Percentiles rank a stretch among this genome's conserved stretches.
Conservation (phyloP, 2,888 invertebrate species). For the Coelopa pilipes region DNA sequence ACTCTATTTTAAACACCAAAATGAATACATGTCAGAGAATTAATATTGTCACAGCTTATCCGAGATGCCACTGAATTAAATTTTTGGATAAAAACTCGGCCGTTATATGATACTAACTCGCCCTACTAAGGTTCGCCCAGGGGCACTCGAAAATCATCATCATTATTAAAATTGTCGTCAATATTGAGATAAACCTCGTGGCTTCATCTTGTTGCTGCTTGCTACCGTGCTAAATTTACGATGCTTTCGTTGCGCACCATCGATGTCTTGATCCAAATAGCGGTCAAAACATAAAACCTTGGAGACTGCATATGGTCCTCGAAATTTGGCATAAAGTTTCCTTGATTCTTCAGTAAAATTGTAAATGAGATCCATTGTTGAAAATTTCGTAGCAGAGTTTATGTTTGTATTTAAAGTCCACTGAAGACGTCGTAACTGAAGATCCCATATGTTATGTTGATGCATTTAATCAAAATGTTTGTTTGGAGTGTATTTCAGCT, state of each 20-base stretch:
- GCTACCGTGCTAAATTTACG: constrained; percentile 21
- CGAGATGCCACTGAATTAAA: too few relatives aligned
- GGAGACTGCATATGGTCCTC: constrained; percentile 34
- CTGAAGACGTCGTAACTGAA: too few relatives aligned
- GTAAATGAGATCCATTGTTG: too few relatives aligned
- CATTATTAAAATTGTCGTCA: constrained; percentile 31
- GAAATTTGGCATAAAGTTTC: constrained; percentile 31
- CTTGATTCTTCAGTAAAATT: constrained; percentile 35
- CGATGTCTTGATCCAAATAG: constrained; percentile 32
- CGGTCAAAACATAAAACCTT: constrained; percentile 36
- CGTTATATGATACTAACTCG: constrained; percentile 23
- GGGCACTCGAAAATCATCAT: background rate
- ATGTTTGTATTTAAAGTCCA: too few relatives aligned
- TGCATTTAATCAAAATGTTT: too few relatives aligned
- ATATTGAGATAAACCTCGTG: constrained; percentile 36
- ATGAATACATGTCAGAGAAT: too few relatives aligned
- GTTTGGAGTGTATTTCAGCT: too few relatives aligned
- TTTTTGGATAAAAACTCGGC: constrained; percentile 28
- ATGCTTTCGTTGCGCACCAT: constrained; percentile 29
- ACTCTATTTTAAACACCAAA: too few relatives aligned
- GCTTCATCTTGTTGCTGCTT: constrained; percentile 40
- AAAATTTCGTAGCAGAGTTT: too few relatives aligned
- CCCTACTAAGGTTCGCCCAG: background rate
- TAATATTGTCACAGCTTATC: too few relatives aligned
- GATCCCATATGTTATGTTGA: too few relatives aligned